A percentile compares a stretch with the other conserved stretches of the same genome.
phyloP scores from a whole-genome alignment of 2,797 vertebrate species.

The Propithecus deckenii region DNA sequence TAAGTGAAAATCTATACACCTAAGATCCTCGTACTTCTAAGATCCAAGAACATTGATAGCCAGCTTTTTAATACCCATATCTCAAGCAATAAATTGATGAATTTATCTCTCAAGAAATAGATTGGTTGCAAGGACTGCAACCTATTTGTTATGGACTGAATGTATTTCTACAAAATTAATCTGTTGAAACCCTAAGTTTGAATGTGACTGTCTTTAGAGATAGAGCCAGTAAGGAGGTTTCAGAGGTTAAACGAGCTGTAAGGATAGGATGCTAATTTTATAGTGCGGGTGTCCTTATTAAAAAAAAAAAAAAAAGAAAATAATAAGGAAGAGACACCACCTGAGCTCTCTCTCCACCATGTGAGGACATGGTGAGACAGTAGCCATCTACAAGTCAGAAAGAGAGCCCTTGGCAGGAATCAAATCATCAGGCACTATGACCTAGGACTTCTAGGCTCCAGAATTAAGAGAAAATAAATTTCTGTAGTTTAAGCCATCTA shows the following conservation, averaged over 20 bases:
- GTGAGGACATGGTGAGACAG: background rate
- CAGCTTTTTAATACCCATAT: background rate
- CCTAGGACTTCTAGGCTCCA: background rate
- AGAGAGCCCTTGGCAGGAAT: background rate
- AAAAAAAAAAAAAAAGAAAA: background rate
- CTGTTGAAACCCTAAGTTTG: background rate
- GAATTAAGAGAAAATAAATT: background rate
- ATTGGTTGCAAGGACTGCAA: background rate
- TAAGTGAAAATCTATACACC: background rate
- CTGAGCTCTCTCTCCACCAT: too few relatives aligned
- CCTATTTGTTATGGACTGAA: background rate
- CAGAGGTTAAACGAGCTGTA: background rate
- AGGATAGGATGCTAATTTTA: background rate
- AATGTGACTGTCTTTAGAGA: background rate
- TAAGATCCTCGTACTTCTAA: background rate
- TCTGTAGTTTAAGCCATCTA: background rate
- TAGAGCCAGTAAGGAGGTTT: background rate
- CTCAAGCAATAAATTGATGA: background rate
- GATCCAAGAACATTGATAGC: background rate
- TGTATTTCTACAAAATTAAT: background rate
- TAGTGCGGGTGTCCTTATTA: background rate
- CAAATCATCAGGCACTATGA: background rate
- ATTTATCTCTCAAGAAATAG: background rate
- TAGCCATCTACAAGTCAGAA: background rate
- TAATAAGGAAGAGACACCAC: background rate